phyloP scores from a whole-genome alignment of 2,113 vertebrate species.

The Coturnix japonica region DNA sequence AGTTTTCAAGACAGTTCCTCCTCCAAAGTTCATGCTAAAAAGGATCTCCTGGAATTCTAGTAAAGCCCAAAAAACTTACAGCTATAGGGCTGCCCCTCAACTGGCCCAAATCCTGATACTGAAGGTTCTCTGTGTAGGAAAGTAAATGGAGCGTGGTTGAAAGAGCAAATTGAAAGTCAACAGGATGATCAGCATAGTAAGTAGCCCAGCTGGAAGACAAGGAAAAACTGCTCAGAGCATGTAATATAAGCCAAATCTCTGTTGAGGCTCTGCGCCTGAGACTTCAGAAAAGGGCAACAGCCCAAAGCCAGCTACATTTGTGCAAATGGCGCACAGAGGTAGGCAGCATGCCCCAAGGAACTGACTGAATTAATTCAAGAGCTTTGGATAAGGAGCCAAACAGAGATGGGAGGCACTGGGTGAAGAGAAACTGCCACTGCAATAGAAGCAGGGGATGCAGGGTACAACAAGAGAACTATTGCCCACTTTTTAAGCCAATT shows the following conservation, averaged over 20 bases:
- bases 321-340: neutral
- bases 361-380: neutral
- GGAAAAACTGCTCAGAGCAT: neutral
- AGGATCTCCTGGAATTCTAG: neutral
- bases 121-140: neutral
- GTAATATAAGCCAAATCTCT: neutral
- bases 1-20: neutral
- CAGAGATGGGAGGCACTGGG: accelerated
- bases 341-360: neutral
- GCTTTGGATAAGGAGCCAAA: neutral
- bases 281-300: neutral
- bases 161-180: neutral
- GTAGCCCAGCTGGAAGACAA: neutral
- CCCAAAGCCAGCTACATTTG: neutral
- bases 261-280: neutral
- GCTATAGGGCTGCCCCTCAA: neutral
- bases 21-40: neutral
- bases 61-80: neutral
- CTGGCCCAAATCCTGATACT: neutral
- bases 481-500: neutral
- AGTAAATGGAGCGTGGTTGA: neutral
- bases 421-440: neutral
- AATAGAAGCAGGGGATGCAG: neutral
- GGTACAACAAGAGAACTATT: neutral
- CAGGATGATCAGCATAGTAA: neutral